These are phyloP conservation scores for Poecilia latipinna DNA, from an alignment of 2,113 vertebrate species.

Conservation along the genomic window DNA sequence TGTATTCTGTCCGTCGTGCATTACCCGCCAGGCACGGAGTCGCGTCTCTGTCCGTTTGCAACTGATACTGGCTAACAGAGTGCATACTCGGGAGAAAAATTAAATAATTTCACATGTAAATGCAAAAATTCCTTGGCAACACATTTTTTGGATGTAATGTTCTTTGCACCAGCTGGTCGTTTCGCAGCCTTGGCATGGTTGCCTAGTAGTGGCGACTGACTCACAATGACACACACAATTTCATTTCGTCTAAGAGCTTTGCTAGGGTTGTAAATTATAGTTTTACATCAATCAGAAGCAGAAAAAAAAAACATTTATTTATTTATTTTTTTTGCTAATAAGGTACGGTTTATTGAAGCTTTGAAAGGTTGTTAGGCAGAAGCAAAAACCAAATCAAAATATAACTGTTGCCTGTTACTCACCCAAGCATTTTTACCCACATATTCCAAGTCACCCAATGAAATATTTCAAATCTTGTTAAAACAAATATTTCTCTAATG, in stretches of 20 bases:
- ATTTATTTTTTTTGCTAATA: not conserved
- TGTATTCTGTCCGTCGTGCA: not conserved
- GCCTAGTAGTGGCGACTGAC: conserved; percentile 25
- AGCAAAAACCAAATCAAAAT: not conserved
- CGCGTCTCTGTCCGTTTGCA: conserved; percentile 19
- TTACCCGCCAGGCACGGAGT: conserved; percentile 7
- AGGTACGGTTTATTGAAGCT: not conserved
- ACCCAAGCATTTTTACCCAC: not conserved
- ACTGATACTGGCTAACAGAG: conserved; percentile 22
- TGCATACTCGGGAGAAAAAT: conserved; percentile 31
- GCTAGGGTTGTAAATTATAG: not conserved
- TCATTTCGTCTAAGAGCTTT: conserved; percentile 18
- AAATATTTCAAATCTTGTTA: conserved; percentile 17
- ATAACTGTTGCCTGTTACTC: not conserved
- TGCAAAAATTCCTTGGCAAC: conserved; percentile 38
- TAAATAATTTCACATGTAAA: conserved; percentile 51
- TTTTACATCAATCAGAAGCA: not conserved
- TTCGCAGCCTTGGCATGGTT: conserved; percentile 47
- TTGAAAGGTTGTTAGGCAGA: not conserved
- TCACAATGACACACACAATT: conserved; percentile 31
- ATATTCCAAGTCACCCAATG: not conserved
- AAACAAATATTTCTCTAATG: conserved; percentile 31
- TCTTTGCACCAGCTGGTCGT: conserved; percentile 58
- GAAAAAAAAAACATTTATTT: not conserved
- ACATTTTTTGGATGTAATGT: conserved; percentile 36